Evolutionary conservation across 2,888 invertebrate genomes (phyloP), one percentile per base, ranked within the genome.

Genomic region (Nemoura dubitans): DNA sequence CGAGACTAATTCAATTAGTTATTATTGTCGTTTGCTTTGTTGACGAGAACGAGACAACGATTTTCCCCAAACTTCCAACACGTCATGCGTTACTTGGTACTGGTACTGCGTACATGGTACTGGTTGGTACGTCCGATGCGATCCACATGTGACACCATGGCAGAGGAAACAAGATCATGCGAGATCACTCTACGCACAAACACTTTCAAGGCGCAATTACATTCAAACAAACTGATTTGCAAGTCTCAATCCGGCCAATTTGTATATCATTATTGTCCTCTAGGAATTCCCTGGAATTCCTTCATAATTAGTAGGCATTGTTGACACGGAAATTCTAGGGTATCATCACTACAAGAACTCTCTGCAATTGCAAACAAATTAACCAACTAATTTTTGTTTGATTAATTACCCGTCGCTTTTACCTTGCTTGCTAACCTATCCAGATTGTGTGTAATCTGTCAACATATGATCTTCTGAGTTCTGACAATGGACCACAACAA

Each of bases 11-110:
- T 59, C 59, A 59, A 59, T 59, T 59, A 59, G 59, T 14, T 59
- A 59, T 59, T 59, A 59, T 59, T 59, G 59, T 59, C 59, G 59
- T 59, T 36, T 59, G 59, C 59, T 59, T 59, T 59, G 59, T 59
- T 59, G 59, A 59, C 59, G 59, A 3, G 36, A 59, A 59, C 59
- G 59, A 3, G 36, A 59, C 59, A 59, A 59, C 59, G 59, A 59
- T 59, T 59, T 59, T 59, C 59, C 59, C 59, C 14, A 59, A 59
- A 59, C 10, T 59, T 59, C 59, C 59, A 59, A 59, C 59, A 59
- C 59, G 59, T 59, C 59, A 59, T 36, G 36, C 59, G 59, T 16
- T 59, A 59, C 59, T 59, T 21, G 59, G 59, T 59, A 59, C 36
- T 36, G 10, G 5, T 36, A n/a, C n/a, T n/a, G n/a, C n/a, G n/a